phyloP scores from a whole-genome alignment of 2,888 invertebrate species.

The Acronicta aceris region DNA sequence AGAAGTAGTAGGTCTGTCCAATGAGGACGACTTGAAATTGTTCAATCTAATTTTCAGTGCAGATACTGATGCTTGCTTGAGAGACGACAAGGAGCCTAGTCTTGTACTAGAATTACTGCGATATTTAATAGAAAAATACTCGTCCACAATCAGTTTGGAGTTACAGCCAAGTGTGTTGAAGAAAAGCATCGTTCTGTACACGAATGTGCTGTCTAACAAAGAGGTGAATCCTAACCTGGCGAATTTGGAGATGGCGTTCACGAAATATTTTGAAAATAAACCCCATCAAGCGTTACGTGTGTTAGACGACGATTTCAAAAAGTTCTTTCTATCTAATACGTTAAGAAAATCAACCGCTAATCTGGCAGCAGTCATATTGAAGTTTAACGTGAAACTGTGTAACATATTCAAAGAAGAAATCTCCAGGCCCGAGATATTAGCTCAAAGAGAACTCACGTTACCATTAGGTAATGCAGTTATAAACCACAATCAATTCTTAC shows the following conservation, averaged over 20 bases:
- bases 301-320: slow-evolving; percentile 85
- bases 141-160: slow-evolving; percentile 70
- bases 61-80: slow-evolving; percentile 74
- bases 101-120: slow-evolving; percentile 86
- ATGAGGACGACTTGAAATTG: slow-evolving; percentile 79
- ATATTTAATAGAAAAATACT: slow-evolving; percentile 83
- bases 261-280: slow-evolving; percentile 89
- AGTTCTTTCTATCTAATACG: slow-evolving; percentile 85
- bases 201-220: slow-evolving; percentile 77
- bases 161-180: slow-evolving; percentile 73
- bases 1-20: slow-evolving; percentile 75
- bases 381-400: slow-evolving; percentile 84
- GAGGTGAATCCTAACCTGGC: slow-evolving; percentile 83
- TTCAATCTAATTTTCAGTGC: slow-evolving; percentile 77
- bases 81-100: slow-evolving; percentile 84
- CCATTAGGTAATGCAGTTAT: slow-evolving; percentile 88
- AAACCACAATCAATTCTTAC: slow-evolving; percentile 75
- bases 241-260: slow-evolving; percentile 87
- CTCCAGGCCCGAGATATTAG: slow-evolving; percentile 78
- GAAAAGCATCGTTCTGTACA: slow-evolving; percentile 81
- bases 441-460: slow-evolving; percentile 90
- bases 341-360: slow-evolving; percentile 89
- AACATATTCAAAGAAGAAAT: slow-evolving; percentile 83
- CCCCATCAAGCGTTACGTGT: slow-evolving; percentile 89
- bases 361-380: slow-evolving; percentile 89